Percentiles rank a stretch among this genome's conserved stretches.
These are phyloP conservation scores for Philhelius pedissequus DNA, from an alignment of 2,888 invertebrate species.

Conservation along the genomic window DNA sequence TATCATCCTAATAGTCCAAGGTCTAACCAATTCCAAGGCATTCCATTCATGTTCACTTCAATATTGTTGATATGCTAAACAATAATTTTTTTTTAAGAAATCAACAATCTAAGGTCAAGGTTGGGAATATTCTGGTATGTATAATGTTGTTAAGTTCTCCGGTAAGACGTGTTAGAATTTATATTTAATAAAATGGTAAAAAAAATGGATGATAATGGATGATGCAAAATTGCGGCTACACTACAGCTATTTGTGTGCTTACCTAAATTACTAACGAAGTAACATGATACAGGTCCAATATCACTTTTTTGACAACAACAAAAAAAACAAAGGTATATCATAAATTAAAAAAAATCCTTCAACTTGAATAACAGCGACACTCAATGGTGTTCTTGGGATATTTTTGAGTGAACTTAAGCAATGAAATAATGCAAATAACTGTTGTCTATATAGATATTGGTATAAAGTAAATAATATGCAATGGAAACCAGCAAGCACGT, in stretches of 20 bases:
- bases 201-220: no score
- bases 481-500: not conserved
- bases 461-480: not conserved
- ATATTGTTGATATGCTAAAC: not conserved
- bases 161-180: not conserved
- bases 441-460: not conserved
- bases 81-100: no score
- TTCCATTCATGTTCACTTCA: not conserved
- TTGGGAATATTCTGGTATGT: not conserved
- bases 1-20: not conserved
- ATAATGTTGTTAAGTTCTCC: not conserved
- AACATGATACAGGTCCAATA: not conserved
- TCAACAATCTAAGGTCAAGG: slow-evolving; percentile 18
- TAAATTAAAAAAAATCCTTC: not conserved
- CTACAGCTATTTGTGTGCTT: no score
- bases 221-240: no score
- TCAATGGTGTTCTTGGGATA: not conserved
- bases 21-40: not conserved
- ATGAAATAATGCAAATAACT: not conserved
- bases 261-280: not conserved
- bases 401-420: not conserved
- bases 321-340: no score
- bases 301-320: not conserved
- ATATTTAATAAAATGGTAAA: not conserved
- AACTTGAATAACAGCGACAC: not conserved